Conservation (phyloP, 2,888 invertebrate genomes). For the Mesorhabditis sp. region DNA sequence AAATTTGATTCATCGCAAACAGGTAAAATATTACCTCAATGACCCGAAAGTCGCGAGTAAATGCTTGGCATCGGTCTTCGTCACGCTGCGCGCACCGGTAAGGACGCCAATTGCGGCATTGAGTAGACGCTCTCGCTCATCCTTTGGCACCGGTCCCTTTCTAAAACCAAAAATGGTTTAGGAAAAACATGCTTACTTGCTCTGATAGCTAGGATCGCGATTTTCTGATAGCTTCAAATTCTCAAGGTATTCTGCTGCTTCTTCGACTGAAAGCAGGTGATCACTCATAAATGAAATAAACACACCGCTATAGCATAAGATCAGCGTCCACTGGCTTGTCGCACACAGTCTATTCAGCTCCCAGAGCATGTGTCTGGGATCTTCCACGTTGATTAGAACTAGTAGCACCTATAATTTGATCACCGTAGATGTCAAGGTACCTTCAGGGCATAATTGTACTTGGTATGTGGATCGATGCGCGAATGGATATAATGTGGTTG, state of each 20-base stretch:
- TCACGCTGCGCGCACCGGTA: conserved; percentile 45
- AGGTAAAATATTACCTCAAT: not conserved
- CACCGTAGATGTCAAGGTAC: conserved; percentile 13
- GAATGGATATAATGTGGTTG: conserved; percentile 54
- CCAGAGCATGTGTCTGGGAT: conserved; percentile 44
- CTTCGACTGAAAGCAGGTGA: conserved; percentile 36
- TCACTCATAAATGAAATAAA: not conserved
- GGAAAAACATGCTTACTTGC: conserved; percentile 19
- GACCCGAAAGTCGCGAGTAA: too few relatives aligned
- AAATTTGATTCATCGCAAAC: too few relatives aligned
- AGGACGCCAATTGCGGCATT: conserved; percentile 48
- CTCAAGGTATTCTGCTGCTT: conserved; percentile 57
- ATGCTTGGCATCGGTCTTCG: conserved; percentile 45
- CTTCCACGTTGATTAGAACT: conserved; percentile 47
- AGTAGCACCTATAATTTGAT: conserved; percentile 41
- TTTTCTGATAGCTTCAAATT: conserved; percentile 48
- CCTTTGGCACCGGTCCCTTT: conserved; percentile 19
- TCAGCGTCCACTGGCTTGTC: conserved; percentile 47
- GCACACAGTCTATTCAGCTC: conserved; percentile 54
- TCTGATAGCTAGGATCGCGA: conserved; percentile 20
- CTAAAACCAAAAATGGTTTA: conserved; percentile 16
- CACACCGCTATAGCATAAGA: conserved; percentile 41
- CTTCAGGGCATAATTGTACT: conserved; percentile 35
- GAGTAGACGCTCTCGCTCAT: conserved; percentile 24
- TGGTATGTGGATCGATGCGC: conserved; percentile 36